These are phyloP conservation scores for Axinella damicornis DNA, from an alignment of 37 sponge, comb jelly and placozoan genomes.

Conservation along the genomic window DNA sequence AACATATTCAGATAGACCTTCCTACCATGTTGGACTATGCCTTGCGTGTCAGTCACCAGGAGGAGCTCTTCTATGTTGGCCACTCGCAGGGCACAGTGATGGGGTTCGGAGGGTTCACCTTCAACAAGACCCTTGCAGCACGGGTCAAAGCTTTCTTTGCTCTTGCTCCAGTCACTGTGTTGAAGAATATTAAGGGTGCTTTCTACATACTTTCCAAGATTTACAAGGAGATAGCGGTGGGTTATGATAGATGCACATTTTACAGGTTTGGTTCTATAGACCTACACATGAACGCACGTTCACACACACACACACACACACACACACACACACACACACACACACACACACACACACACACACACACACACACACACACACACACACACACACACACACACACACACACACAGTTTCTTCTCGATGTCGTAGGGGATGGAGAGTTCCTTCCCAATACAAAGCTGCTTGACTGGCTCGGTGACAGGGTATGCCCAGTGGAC, in stretches of 20 bases:
- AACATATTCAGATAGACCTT: slow-evolving; percentile 81
- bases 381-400: neutral
- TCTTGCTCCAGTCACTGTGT: slow-evolving; percentile 80
- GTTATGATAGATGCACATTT: too few relatives aligned
- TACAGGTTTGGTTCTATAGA: too few relatives aligned
- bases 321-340: too few relatives aligned
- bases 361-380: neutral
- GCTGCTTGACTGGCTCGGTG: slow-evolving; percentile 44
- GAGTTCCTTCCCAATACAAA: slow-evolving; percentile 81
- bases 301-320: too few relatives aligned
- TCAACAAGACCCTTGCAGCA: slow-evolving; percentile 66
- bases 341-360: too few relatives aligned
- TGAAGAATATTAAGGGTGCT: slow-evolving; percentile 69
- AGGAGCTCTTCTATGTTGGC: slow-evolving; percentile 83
- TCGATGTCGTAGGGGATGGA: slow-evolving; percentile 59
- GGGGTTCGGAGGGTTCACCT: slow-evolving; percentile 90
- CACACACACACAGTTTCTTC: slow-evolving; percentile 38
- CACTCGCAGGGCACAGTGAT: slow-evolving; percentile 97
- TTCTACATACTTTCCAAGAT: slow-evolving; percentile 32
- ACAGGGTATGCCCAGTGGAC: slow-evolving; percentile 49
- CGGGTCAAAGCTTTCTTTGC: slow-evolving; percentile 80
- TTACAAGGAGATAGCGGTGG: slow-evolving; percentile 45
- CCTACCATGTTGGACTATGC: slow-evolving; percentile 90
- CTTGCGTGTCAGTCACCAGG: slow-evolving; percentile 55
- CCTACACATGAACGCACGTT: neutral